These are phyloP conservation scores for Enteromius trimaculatus DNA, from an alignment of 2,797 vertebrate genomes.

Conservation along the genomic window DNA sequence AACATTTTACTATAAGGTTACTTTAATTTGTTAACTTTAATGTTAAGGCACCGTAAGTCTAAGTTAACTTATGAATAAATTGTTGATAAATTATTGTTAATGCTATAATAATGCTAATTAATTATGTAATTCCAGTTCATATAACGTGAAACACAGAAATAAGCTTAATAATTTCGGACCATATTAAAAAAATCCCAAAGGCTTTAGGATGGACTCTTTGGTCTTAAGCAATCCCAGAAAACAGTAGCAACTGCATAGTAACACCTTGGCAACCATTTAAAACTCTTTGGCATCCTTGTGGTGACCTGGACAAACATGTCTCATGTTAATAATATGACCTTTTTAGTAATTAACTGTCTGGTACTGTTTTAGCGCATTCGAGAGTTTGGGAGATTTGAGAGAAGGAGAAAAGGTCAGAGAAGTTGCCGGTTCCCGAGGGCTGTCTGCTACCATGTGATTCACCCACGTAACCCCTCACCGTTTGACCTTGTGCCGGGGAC, in stretches of 20 bases:
- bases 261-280: background rate
- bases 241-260: background rate
- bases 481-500: constrained; percentile 16
- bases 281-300: background rate
- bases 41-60: background rate
- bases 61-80: background rate
- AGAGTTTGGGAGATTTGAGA: background rate
- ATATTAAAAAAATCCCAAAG: background rate
- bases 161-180: background rate
- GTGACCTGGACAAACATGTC: background rate
- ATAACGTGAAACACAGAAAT: background rate
- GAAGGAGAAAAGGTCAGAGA: background rate
- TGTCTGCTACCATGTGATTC: constrained; percentile 6
- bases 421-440: background rate
- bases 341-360: background rate
- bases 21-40: background rate
- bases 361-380: background rate
- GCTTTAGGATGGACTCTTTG: background rate
- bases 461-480: background rate
- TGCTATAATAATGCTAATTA: background rate
- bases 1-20: background rate
- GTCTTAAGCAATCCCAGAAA: background rate
- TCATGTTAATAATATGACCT: background rate
- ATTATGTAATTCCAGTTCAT: background rate
- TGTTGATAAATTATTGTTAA: background rate